These are phyloP conservation scores for Drosophila falleni DNA, from an alignment of 2,888 invertebrate genomes.

Conservation along the genomic window DNA sequence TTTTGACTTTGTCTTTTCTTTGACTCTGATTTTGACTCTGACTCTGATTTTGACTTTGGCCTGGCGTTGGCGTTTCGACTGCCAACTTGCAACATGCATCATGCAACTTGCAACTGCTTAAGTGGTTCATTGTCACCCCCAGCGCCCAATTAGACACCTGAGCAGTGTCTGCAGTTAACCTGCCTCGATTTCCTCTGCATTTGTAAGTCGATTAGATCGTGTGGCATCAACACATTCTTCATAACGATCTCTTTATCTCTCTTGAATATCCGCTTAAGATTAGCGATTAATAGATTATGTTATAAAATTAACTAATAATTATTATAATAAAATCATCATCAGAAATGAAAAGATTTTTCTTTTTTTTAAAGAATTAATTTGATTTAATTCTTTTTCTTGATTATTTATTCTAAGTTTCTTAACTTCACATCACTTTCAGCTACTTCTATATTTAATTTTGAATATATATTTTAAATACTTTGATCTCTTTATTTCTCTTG, in stretches of 20 bases:
- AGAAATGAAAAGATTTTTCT: too few species aligned
- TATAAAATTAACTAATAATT: too few species aligned
- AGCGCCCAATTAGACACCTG: constrained; percentile 81
- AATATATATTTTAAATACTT: constrained; percentile 45
- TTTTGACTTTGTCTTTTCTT: constrained; percentile 18
- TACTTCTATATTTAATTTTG: not conserved
- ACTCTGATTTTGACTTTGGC: constrained; percentile 28
- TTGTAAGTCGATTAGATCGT: constrained; percentile 57
- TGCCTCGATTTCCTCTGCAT: constrained; percentile 26
- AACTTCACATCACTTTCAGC: constrained; percentile 1
- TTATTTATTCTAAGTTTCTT: not conserved
- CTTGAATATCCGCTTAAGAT: too few species aligned
- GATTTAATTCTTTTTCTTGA: too few species aligned
- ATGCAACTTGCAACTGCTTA: constrained; percentile 43
- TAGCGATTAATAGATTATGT: too few species aligned
- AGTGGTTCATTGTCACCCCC: constrained; percentile 80
- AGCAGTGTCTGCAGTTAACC: constrained; percentile 16
- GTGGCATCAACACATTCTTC: not conserved
- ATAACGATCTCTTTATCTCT: not conserved
- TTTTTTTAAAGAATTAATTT: too few species aligned
- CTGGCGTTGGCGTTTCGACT: constrained; percentile 47
- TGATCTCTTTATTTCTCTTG: not conserved
- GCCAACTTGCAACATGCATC: constrained; percentile 19
- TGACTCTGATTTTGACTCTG: constrained; percentile 30
- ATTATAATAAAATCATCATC: too few species aligned